phyloP scores from a whole-genome alignment of 2,797 vertebrate species.

The Arrhamphus sclerolepis region DNA sequence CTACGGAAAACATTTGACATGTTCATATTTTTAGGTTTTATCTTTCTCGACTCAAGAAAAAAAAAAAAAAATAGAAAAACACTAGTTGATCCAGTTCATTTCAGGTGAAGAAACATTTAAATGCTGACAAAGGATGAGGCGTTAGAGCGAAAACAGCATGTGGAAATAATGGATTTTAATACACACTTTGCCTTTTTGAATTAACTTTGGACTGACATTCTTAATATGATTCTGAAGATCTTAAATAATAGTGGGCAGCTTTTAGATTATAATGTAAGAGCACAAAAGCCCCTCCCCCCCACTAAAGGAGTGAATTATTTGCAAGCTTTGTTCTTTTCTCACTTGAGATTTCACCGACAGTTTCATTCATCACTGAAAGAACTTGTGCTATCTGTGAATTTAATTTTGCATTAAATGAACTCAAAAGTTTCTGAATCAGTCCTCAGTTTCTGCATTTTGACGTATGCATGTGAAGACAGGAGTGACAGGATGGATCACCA shows the following conservation, averaged over 20 bases:
- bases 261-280: constrained; percentile 26
- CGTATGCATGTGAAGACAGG: background rate
- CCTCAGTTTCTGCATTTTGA: background rate
- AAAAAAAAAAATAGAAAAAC: constrained; percentile 2
- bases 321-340: background rate
- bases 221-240: constrained; percentile 30
- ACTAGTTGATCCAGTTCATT: constrained; percentile 19
- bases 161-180: constrained; percentile 39
- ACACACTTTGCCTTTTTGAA: constrained; percentile 6
- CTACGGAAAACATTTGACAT: no score
- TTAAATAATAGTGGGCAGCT: constrained; percentile 17
- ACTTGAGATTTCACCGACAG: background rate
- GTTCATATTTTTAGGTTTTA: background rate
- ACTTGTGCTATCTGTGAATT: constrained; percentile 19
- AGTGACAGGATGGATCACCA: no score
- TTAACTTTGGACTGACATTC: constrained; percentile 20
- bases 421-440: constrained; percentile 1
- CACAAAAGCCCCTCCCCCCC: no score
- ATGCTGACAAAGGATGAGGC: background rate
- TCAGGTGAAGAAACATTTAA: background rate
- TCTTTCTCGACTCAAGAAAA: background rate
- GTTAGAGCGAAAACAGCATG: background rate
- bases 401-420: constrained; percentile 17
- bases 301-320: constrained; percentile 3
- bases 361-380: constrained; percentile 21